Evolutionary conservation across 2,888 invertebrate genomes (phyloP).

Genomic region (Coecobrya sp.): DNA sequence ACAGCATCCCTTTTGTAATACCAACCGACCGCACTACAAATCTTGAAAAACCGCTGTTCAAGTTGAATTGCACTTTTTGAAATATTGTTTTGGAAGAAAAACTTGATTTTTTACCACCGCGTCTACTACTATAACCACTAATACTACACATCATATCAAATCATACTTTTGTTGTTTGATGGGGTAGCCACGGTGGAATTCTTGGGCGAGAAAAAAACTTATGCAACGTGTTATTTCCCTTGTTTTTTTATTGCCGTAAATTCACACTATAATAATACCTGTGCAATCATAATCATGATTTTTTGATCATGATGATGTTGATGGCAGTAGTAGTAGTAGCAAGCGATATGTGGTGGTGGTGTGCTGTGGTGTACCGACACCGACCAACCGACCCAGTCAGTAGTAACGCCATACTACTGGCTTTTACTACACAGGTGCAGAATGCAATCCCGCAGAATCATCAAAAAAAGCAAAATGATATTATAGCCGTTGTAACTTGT

Average conservation of each 20-base stretch:
- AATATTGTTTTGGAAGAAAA: conserved; percentile 62
- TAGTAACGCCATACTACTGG: background rate
- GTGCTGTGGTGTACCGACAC: background rate
- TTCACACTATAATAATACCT: background rate
- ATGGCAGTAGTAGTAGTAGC: background rate
- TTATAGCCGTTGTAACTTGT: too few relatives aligned
- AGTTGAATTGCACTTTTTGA: conserved; percentile 73
- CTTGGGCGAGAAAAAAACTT: background rate
- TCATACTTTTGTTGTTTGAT: background rate
- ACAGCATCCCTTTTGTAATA: background rate
- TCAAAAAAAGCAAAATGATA: background rate
- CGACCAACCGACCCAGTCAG: conserved; percentile 24
- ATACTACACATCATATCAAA: background rate
- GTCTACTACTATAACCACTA: background rate
- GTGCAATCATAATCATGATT: conserved; percentile 37
- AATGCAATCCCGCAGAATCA: conserved; percentile 27
- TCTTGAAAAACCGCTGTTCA: conserved; percentile 73
- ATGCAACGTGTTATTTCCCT: conserved; percentile 39
- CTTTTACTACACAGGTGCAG: conserved; percentile 17
- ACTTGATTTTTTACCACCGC: conserved; percentile 35
- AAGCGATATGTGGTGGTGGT: background rate
- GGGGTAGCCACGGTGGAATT: background rate
- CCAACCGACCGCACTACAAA: conserved; percentile 27
- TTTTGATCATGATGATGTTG: conserved; percentile 13
- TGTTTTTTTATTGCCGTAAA: conserved; percentile 9